A percentile compares a stretch with the other conserved stretches of the same genome.
phyloP scores from a whole-genome alignment of 2,113 vertebrate genomes.

The Psettodes erumei region DNA sequence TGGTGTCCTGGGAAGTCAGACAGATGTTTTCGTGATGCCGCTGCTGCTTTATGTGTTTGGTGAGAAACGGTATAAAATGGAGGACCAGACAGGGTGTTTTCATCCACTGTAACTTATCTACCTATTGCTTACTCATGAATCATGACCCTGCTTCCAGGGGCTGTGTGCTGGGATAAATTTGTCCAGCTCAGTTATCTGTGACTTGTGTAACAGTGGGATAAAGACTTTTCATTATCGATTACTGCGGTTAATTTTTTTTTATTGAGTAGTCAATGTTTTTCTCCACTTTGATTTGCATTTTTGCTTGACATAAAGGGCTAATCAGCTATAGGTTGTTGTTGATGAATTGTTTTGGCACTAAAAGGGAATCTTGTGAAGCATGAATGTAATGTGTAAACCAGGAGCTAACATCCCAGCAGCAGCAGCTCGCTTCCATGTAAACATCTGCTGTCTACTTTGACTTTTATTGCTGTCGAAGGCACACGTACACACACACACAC shows the following conservation, averaged over 20 bases:
- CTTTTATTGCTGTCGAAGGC: too few species aligned
- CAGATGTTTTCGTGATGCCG: slow-evolving; percentile 31
- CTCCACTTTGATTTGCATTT: neutral
- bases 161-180: neutral
- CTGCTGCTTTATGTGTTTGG: slow-evolving; percentile 10
- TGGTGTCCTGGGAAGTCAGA: neutral
- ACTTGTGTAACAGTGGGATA: neutral
- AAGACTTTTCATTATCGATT: neutral
- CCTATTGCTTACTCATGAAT: slow-evolving; percentile 1
- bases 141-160: neutral
- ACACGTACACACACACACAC: too few species aligned
- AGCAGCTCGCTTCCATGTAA: neutral
- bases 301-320: neutral
- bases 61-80: neutral
- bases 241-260: neutral
- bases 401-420: neutral
- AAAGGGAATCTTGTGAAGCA: neutral
- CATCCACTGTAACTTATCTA: neutral
- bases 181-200: neutral
- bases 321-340: neutral
- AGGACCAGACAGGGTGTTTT: slow-evolving; percentile 1
- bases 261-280: too few species aligned
- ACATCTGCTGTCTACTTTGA: too few species aligned
- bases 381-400: neutral
- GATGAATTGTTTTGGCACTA: neutral